Conservation (phyloP, 2,797 vertebrate species). For the Phataginus tricuspis region DNA sequence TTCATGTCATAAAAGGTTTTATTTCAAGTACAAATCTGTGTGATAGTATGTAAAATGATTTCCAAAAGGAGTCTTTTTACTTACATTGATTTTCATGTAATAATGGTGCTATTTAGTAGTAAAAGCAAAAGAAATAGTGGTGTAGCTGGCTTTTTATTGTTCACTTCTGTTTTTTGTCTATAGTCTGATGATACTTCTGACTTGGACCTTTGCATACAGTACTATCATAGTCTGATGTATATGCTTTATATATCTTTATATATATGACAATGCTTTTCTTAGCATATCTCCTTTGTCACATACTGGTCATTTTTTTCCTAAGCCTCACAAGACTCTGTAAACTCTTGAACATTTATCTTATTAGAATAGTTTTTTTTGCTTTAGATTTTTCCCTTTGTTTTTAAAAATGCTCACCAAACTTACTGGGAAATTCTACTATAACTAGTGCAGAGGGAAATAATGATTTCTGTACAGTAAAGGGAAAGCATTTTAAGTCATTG, state of each 20-base stretch:
- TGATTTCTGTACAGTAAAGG: not conserved
- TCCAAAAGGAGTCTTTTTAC: not conserved
- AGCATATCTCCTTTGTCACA: not conserved
- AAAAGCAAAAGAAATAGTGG: not conserved
- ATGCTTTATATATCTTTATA: not conserved
- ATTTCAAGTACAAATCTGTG: constrained; percentile 22
- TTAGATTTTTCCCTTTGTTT: not conserved
- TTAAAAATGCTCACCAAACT: not conserved
- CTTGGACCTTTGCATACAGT: not conserved
- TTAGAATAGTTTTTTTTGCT: not conserved
- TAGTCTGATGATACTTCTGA: not conserved
- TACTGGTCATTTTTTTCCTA: not conserved
- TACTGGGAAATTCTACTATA: not conserved
- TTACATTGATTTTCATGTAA: not conserved
- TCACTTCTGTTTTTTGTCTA: not conserved
- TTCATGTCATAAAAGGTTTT: not conserved
- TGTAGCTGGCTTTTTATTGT: not conserved
- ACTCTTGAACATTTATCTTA: not conserved
- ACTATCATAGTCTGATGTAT: not conserved
- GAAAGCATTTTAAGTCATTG: not conserved
- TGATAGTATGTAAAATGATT: not conserved
- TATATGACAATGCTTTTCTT: not conserved
- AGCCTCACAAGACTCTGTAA: not conserved
- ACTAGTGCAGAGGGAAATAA: not conserved
- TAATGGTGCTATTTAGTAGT: not conserved